Percentiles rank a stretch among this genome's conserved stretches.
Conservation (phyloP, 2,797 vertebrate genomes). For the Mus spretus region DNA sequence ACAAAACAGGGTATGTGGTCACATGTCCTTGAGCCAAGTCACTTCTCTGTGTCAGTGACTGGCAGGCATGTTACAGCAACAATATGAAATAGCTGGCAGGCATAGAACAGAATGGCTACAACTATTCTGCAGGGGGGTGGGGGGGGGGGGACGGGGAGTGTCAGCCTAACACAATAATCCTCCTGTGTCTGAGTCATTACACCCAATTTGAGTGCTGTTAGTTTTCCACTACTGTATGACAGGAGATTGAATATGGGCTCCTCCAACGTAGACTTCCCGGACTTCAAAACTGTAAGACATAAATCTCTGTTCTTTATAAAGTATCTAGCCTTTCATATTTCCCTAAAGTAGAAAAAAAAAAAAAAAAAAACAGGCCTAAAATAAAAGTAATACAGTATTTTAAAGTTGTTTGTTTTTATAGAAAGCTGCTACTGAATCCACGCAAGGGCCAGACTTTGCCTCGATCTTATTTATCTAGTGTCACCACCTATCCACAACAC, state of each 20-base stretch:
- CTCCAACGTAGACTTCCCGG: no score
- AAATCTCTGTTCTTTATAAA: not conserved
- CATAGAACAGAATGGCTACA: no score
- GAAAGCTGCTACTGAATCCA: not conserved
- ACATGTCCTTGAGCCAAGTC: no score
- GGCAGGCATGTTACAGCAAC: no score
- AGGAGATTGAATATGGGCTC: not conserved
- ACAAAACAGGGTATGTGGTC: no score
- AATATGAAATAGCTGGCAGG: no score
- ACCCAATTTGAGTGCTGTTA: not conserved
- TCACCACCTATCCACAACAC: no score
- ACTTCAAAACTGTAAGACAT: not conserved
- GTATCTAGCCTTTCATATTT: not conserved
- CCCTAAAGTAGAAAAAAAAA: not conserved
- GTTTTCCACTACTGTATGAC: not conserved
- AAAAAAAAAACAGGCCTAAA: not conserved
- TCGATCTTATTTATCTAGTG: not conserved
- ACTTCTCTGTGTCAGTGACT: no score
- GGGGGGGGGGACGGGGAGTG: no score
- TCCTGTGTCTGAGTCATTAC: not conserved
- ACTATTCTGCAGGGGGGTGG: no score
- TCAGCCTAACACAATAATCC: not conserved
- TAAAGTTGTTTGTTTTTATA: not conserved
- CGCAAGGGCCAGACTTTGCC: not conserved
- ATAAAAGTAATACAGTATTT: not conserved